Evolutionary conservation across 2,888 invertebrate species (phyloP).

Genomic region (Drosophila neotestacea): DNA sequence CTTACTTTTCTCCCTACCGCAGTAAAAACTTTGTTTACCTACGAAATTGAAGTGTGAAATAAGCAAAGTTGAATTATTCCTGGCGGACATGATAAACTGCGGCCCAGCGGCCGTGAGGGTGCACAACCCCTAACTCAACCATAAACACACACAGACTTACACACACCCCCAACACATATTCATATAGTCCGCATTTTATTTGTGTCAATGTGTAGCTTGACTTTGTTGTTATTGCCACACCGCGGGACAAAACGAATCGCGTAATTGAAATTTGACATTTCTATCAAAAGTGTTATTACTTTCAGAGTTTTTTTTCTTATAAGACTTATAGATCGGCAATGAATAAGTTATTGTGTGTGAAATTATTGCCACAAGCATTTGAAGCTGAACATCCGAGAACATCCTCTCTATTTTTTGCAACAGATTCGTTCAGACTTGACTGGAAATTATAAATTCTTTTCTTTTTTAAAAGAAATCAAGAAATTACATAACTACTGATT

Average conservation of each 20-base stretch:
- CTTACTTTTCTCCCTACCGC: conserved; percentile 6
- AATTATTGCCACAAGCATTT: conserved; percentile 2
- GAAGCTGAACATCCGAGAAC: not conserved
- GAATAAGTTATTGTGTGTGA: conserved; percentile 11
- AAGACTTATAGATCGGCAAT: conserved; percentile 26
- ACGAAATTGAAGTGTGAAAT: conserved; percentile 83
- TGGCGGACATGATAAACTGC: conserved; percentile 82
- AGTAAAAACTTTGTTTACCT: conserved; percentile 78
- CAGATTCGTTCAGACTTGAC: not conserved
- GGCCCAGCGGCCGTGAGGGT: conserved; percentile 47
- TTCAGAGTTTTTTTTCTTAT: conserved; percentile 6
- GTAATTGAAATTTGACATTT: conserved; percentile 44
- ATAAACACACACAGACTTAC: not conserved
- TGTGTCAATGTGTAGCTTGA: conserved; percentile 72
- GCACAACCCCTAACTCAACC: not conserved
- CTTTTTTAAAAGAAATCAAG: too few relatives aligned
- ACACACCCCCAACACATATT: conserved; percentile 3
- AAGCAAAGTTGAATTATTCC: conserved; percentile 83
- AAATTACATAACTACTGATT: too few relatives aligned
- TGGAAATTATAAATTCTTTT: too few relatives aligned
- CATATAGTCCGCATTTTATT: conserved; percentile 61
- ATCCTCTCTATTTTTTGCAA: not conserved
- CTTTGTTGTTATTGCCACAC: conserved; percentile 29
- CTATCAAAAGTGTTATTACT: conserved; percentile 53
- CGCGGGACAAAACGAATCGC: conserved; percentile 20